phyloP scores from a whole-genome alignment of 2,113 vertebrate species.

The Oncorhynchus masou region DNA sequence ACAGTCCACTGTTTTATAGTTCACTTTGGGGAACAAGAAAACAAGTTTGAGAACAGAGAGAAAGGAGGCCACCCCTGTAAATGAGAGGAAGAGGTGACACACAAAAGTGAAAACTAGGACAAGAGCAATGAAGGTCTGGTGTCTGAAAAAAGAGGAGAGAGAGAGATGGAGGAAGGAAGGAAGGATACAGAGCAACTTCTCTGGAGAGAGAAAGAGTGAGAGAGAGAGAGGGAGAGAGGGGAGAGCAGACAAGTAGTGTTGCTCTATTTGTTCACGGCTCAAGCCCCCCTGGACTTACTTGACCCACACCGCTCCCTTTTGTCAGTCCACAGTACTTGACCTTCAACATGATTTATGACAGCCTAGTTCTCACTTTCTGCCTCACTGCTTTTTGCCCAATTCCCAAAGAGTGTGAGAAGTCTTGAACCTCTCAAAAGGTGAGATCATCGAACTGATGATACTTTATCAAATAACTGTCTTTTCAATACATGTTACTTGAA shows the following conservation, averaged over 20 bases:
- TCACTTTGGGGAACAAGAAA: conserved; percentile 12
- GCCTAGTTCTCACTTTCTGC: conserved; percentile 22
- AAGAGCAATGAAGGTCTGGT: conserved; percentile 25
- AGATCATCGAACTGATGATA: conserved; percentile 13
- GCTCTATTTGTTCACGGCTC: conserved; percentile 48
- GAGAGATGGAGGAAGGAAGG: background rate
- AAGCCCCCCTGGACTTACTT: conserved; percentile 7
- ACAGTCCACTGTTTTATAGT: background rate
- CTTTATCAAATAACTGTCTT: background rate
- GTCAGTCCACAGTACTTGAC: conserved; percentile 33
- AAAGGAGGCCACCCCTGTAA: conserved; percentile 52
- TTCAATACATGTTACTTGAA: too few species aligned
- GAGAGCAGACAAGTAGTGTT: conserved; percentile 14
- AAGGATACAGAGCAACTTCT: too few species aligned
- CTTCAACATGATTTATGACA: conserved; percentile 58
- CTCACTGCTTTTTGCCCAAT: conserved; percentile 1
- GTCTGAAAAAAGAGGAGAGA: conserved; percentile 17
- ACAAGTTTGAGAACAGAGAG: conserved; percentile 31
- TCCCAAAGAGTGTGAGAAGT: background rate
- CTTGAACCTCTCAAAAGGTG: conserved; percentile 20
- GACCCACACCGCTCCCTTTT: background rate
- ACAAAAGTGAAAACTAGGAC: conserved; percentile 61
- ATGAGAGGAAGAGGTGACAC: conserved; percentile 57
- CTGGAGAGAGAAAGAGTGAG: background rate
- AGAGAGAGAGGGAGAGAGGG: background rate